Conservation (phyloP, 1,140 invertebrate species). For the Aphidius ervi region DNA sequence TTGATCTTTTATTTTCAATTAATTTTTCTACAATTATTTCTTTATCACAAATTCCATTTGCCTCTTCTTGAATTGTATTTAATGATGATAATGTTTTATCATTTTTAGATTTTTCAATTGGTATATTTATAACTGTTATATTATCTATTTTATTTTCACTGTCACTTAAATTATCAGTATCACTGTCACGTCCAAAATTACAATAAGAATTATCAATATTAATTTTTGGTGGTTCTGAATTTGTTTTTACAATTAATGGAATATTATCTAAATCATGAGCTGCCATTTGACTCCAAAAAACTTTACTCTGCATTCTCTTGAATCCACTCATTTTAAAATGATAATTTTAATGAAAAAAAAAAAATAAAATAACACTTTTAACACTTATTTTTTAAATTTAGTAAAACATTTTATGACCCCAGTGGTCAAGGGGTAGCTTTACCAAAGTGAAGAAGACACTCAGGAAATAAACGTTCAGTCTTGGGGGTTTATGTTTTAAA, state of each 20-base stretch:
- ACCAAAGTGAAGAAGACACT: conserved; percentile 6
- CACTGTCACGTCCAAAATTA: conserved; percentile 23
- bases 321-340: conserved; percentile 39
- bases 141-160: not conserved
- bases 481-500: not conserved
- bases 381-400: not conserved
- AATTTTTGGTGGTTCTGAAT: not conserved
- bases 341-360: not conserved
- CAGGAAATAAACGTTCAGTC: not conserved
- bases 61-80: too few species aligned
- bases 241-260: conserved; percentile 8
- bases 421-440: not conserved
- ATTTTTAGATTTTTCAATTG: too few species aligned
- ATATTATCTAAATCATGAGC: conserved; percentile 30
- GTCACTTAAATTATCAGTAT: conserved; percentile 17
- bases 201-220: conserved; percentile 15
- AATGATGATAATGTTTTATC: too few species aligned
- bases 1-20: not conserved
- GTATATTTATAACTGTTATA: too few species aligned
- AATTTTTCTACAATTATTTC: not conserved
- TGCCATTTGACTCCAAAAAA: conserved; percentile 49
- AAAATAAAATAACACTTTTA: not conserved
- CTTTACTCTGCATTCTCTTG: conserved; percentile 44
- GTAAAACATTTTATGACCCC: not conserved
- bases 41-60: too few species aligned